phyloP scores from a whole-genome alignment of 92 coral and sea anemone genomes.

The Parazoanthus atlanticus region DNA sequence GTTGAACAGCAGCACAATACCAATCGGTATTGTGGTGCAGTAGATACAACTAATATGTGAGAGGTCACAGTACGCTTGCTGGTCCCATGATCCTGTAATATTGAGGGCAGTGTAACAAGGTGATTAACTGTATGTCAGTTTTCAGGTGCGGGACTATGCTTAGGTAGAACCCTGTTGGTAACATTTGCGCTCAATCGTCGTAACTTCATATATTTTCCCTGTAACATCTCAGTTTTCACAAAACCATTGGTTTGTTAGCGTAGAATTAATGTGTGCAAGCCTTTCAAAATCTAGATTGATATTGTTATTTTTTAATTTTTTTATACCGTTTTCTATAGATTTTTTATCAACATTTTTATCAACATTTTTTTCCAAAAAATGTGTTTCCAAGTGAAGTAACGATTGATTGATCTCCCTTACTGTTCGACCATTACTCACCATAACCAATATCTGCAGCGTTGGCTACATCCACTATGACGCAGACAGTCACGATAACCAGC shows the following conservation, averaged over 20 bases:
- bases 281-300: too few species aligned
- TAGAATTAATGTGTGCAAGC: too few species aligned
- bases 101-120: too few species aligned
- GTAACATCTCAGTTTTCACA: too few species aligned
- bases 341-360: neutral
- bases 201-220: neutral
- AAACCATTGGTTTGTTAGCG: too few species aligned
- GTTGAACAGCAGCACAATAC: neutral
- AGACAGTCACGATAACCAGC: neutral
- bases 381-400: neutral
- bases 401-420: neutral
- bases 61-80: too few species aligned
- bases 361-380: neutral
- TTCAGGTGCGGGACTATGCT: too few species aligned
- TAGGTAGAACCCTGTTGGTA: too few species aligned
- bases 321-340: neutral
- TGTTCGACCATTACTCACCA: neutral
- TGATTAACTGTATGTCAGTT: neutral
- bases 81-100: neutral
- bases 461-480: neutral
- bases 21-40: too few species aligned
- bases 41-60: too few species aligned
- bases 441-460: neutral
- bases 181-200: too few species aligned
- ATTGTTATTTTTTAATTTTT: too few species aligned